Evolutionary conservation across 2,888 invertebrate species (phyloP), one percentile per base, ranked within the genome.

Genomic region (Drosophila barbarae): DNA sequence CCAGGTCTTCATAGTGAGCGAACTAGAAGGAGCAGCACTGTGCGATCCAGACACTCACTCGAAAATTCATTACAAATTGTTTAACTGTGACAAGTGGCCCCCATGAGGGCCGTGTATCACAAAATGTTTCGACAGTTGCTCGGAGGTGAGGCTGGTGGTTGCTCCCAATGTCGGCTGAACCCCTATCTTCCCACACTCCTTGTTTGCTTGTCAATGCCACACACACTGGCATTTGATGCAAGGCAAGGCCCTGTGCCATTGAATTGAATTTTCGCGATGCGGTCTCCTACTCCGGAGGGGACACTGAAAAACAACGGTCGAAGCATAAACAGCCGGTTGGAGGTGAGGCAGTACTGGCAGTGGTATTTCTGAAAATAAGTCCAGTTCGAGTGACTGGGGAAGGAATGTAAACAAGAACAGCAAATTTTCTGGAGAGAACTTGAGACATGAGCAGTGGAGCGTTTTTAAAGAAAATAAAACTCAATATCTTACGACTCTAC

Each of bases 61-160:
- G 21, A 15, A 59, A 71, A 78, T 72, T 65, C 61, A 69, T 69
- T 77, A 65, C 64, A 72, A 35, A 76, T 78, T 73, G 61, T 39
- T 66, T 65, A 68, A 59, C 61, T 56, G 38, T 69, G 61, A 76
- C 67, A 68, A 50, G 66, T 81, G 50, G 57, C 35, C 63, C 73
- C 63, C 73, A 1, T 3, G 55, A 50, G 76, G 50, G 26, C 23
- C 36, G 56, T 66, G 53, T 49, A 54, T 69, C 56, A 76, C 64
- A 42, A 35, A 44, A 42, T 63, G 55, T 28, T 49, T 52, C 36
- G 56, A 38, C 59, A 30, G 21, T n/a, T 10, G 41, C 10, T 23
- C 52, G 12, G 21, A 21, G 32, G 32, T 32, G 49, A 34, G 32
- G 10, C 38, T 13, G n/a, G 15, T n/a, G 18, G 18, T 15, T 46